Percentiles rank a stretch among this genome's conserved stretches.
These are phyloP conservation scores for Heptranchias perlo DNA, from an alignment of 2,113 vertebrate genomes.

Conservation along the genomic window DNA sequence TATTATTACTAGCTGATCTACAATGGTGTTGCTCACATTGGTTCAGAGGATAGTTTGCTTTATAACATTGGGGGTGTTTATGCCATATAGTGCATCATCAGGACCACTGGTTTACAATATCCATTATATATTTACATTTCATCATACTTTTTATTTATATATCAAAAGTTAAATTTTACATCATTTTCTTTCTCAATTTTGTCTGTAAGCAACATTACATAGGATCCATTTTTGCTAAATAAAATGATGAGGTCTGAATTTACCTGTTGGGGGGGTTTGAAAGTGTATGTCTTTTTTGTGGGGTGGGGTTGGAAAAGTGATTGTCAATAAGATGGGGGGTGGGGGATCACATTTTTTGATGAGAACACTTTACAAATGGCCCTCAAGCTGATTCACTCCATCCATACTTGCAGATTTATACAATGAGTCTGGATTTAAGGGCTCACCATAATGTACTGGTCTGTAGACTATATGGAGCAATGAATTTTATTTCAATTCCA, in stretches of 20 bases:
- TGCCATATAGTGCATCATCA: too few relatives aligned
- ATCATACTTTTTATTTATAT: too few relatives aligned
- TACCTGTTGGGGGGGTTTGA: background rate
- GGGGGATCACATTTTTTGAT: too few relatives aligned
- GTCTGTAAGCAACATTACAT: too few relatives aligned
- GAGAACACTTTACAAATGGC: background rate
- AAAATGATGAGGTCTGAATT: background rate
- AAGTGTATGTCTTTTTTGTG: background rate
- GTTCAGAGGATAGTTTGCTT: too few relatives aligned
- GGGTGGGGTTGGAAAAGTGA: background rate
- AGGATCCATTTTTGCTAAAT: background rate
- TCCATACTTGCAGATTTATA: background rate
- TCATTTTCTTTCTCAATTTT: too few relatives aligned
- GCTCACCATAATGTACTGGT: background rate
- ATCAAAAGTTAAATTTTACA: too few relatives aligned
- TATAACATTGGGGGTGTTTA: too few relatives aligned
- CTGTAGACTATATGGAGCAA: constrained; percentile 48
- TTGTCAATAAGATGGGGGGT: background rate
- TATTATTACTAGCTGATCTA: too few relatives aligned
- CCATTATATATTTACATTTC: too few relatives aligned
- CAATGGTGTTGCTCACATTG: too few relatives aligned
- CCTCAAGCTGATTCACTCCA: background rate
- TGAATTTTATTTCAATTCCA: constrained; percentile 56
- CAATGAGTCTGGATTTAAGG: background rate
- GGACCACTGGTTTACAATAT: too few relatives aligned